A percentile compares a stretch with the other conserved stretches of the same genome.
Conservation (phyloP, 2,888 invertebrate species). For the Macroteleia sp. region DNA sequence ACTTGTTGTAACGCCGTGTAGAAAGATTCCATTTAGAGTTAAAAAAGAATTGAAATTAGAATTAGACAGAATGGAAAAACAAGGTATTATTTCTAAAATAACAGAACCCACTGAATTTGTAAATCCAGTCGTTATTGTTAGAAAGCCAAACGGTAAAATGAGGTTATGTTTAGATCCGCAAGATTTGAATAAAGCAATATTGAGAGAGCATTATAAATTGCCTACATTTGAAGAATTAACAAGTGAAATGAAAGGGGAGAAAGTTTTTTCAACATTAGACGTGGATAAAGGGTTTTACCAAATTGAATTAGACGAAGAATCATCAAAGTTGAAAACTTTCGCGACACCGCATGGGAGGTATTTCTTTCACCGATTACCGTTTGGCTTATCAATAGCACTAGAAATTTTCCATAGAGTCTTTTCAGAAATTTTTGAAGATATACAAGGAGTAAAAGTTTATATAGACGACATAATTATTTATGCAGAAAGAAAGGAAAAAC, state of each 20-base stretch:
- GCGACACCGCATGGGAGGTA: too few species aligned
- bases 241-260: conserved; percentile 68
- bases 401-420: too few species aligned
- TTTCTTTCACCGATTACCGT: too few species aligned
- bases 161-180: conserved; percentile 73
- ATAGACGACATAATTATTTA: too few species aligned
- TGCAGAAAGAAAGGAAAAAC: too few species aligned
- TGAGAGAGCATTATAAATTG: conserved; percentile 67
- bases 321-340: conserved; percentile 70
- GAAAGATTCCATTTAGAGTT: conserved; percentile 57
- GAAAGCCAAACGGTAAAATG: conserved; percentile 58
- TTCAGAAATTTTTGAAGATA: too few species aligned
- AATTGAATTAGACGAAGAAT: conserved; percentile 66
- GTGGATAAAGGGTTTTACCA: conserved; percentile 69
- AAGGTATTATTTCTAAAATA: conserved; percentile 59
- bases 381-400: too few species aligned
- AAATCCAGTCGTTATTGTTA: conserved; percentile 56
- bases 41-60: conserved; percentile 40
- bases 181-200: conserved; percentile 70
- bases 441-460: too few species aligned
- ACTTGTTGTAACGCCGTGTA: conserved; percentile 32
- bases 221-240: conserved; percentile 71
- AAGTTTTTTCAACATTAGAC: conserved; percentile 70
- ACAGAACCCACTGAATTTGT: conserved; percentile 68
- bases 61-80: conserved; percentile 35